These are phyloP conservation scores for Hydrotaea cyrtoneurina DNA, from an alignment of 2,888 invertebrate genomes.

Conservation along the genomic window DNA sequence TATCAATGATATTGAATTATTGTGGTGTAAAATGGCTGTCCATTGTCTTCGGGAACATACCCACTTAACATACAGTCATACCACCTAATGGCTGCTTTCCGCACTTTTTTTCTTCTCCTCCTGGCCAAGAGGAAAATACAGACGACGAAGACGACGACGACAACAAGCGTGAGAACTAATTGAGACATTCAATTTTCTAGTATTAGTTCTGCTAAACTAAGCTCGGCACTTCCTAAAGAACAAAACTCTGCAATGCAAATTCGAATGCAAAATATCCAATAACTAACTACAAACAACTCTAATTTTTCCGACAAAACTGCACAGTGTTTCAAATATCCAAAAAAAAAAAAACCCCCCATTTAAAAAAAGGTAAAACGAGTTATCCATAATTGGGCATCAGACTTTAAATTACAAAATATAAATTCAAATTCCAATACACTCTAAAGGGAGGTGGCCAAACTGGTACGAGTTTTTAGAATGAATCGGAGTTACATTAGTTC, in stretches of 20 bases:
- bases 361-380: no score
- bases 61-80: not conserved
- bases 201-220: slow-evolving; percentile 44
- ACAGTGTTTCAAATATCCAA: slow-evolving; percentile 29
- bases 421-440: no score
- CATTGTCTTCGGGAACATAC: not conserved
- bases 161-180: slow-evolving; percentile 75
- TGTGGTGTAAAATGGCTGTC: not conserved
- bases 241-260: slow-evolving; percentile 49
- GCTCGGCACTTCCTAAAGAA: slow-evolving; percentile 67
- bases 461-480: no score
- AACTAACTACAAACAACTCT: slow-evolving; percentile 62
- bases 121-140: slow-evolving; percentile 27
- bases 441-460: no score
- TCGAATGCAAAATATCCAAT: slow-evolving; percentile 54
- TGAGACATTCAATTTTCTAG: slow-evolving; percentile 73
- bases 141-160: slow-evolving; percentile 38
- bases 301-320: slow-evolving; percentile 16
- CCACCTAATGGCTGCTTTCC: not conserved
- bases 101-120: not conserved
- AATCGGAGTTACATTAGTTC: no score
- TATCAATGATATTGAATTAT: slow-evolving; percentile 17
- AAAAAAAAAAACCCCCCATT: no score
- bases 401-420: no score
- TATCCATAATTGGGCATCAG: no score